Evolutionary conservation across 1,140 invertebrate species (phyloP), one percentile per base, ranked within the genome.

Genomic region (Tribolium madens): DNA sequence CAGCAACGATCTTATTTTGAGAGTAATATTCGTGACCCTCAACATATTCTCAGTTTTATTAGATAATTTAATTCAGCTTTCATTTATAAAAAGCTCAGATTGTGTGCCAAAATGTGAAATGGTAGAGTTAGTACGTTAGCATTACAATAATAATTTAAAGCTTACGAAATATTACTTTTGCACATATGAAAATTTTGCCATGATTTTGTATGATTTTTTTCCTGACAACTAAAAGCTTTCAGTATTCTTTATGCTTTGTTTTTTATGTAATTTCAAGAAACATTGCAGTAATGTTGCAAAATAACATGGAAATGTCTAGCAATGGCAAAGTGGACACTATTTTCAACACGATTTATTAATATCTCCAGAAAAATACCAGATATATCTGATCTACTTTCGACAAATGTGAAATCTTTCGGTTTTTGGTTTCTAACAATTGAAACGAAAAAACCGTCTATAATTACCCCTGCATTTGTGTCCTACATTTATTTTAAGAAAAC

Each of bases 331-430:
- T 72, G 70, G 70, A 50, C 26, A 72, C 70, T 26, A 46, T 50
- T 72, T 72, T 72, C 70, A 72, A 72, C 70, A 72, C 70, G 50
- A 15, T 52, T 72, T 72, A 72, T 72, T 72, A 72, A 72, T 72
- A 72, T 26, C 70, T 52, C 50, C 17, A 21, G 12, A 72, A 72
- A 72, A 72, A 72, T 72, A 72, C 48, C 70, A 72, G 50, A 72
- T 52, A 71, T 71, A 72, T 72, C 70, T 72, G 70, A 50, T 72
- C 70, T 14, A 72, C 46, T 72, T 72, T 72, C 50, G 50, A 18
- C 70, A 21, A 72, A 72, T 71, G 47, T 71, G 69, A 72, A 72
- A 72, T 48, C 70, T 2, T 42, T 42, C n/a, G 4, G 57, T 1
- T 14, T 64, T 64, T 64, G 21, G 57, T 64, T 64, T 13, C 57